These are phyloP conservation scores for Formicarius rufipectus DNA, from an alignment of 2,113 vertebrate genomes.

Conservation along the genomic window DNA sequence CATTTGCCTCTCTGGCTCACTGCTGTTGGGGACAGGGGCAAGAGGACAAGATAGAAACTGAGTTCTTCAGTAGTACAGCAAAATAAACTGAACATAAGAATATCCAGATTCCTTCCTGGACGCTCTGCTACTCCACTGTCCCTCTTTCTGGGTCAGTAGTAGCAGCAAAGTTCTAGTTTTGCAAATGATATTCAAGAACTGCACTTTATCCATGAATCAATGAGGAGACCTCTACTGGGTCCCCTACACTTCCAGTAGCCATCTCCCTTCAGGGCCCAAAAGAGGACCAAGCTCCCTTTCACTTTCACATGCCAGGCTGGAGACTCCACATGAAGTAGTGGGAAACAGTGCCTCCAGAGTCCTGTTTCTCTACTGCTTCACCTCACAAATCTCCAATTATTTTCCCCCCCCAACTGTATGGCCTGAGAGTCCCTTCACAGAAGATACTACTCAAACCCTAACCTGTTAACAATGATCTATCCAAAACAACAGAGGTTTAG, in stretches of 20 bases:
- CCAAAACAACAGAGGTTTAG: not conserved
- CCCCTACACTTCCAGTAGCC: not conserved
- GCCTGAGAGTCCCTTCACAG: not conserved
- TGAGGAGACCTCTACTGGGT: not conserved
- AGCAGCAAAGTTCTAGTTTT: not conserved
- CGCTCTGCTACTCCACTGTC: not conserved
- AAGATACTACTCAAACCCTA: not conserved
- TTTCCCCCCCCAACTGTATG: not conserved
- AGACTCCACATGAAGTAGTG: not conserved
- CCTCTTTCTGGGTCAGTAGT: not conserved
- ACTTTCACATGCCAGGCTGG: fast-evolving
- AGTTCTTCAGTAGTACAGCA: not conserved
- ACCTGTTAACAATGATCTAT: not conserved
- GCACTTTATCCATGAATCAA: not conserved
- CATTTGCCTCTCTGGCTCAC: not conserved
- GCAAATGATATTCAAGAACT: not conserved
- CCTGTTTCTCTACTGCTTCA: not conserved
- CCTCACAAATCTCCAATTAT: not conserved
- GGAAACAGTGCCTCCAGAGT: not conserved
- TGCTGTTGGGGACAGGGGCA: not conserved
- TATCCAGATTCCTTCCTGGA: not conserved
- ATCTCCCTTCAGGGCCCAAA: not conserved
- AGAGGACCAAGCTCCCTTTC: not conserved
- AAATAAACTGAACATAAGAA: not conserved
- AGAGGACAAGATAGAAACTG: not conserved